These are phyloP conservation scores for Herpailurus yagouaroundi DNA, from an alignment of 2,113 vertebrate species.

Conservation along the genomic window DNA sequence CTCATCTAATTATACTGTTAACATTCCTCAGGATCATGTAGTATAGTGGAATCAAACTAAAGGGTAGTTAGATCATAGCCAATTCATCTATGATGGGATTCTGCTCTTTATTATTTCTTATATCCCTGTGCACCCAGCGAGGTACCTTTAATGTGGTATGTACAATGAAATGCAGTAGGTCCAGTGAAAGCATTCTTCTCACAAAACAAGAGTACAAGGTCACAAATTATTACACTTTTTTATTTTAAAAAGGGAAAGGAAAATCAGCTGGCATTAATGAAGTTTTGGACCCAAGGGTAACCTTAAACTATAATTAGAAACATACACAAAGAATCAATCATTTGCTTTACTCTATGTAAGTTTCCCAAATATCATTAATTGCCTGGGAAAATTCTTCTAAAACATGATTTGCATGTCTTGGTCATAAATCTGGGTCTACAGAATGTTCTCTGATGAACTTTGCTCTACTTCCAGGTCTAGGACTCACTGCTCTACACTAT, in stretches of 20 bases:
- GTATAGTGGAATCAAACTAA: not conserved
- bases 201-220: not conserved
- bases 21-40: not conserved
- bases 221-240: not conserved
- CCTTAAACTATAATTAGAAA: not conserved
- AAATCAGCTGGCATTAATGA: not conserved
- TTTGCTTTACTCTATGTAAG: not conserved
- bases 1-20: not conserved
- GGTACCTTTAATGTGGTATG: not conserved
- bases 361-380: not conserved
- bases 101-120: not conserved
- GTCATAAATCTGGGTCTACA: not conserved
- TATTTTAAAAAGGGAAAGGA: not conserved
- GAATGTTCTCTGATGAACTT: not conserved
- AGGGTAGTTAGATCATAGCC: not conserved
- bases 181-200: not conserved
- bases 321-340: not conserved
- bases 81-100: not conserved
- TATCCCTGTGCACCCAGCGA: not conserved
- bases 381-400: not conserved
- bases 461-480: not conserved
- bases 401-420: not conserved
- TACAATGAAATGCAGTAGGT: not conserved
- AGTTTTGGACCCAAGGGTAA: not conserved
- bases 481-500: not conserved